Evolutionary conservation across 2,888 invertebrate genomes (phyloP).

Genomic region (Cetonia aurata): DNA sequence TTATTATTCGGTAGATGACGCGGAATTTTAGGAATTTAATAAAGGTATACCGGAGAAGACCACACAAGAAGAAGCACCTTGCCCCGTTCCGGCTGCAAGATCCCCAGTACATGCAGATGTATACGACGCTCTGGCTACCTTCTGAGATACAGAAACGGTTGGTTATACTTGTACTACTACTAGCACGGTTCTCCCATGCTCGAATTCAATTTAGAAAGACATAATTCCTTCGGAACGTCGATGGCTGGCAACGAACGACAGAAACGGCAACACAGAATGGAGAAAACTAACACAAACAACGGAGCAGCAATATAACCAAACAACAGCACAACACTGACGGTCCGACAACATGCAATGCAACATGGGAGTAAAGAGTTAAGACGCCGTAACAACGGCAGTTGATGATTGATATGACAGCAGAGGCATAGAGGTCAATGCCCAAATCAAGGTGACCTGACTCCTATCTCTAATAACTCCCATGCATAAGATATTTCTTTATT

Average conservation of each 20-base stretch:
- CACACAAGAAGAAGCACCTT: constrained; percentile 25
- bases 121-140: constrained; percentile 14
- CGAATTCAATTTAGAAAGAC: constrained; percentile 32
- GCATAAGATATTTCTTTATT: constrained; percentile 39
- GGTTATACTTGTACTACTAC: neutral
- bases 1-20: constrained; percentile 24
- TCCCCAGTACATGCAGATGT: constrained; percentile 3
- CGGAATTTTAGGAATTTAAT: constrained; percentile 35
- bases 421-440: constrained; percentile 55
- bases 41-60: constrained; percentile 18
- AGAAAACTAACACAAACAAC: constrained; percentile 30
- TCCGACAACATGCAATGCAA: constrained; percentile 14
- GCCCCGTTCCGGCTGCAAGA: constrained; percentile 9
- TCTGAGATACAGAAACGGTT: constrained; percentile 19
- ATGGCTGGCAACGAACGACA: neutral
- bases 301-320: constrained; percentile 11
- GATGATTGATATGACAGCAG: constrained; percentile 56
- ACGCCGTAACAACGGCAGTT: constrained; percentile 41
- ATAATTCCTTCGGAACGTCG: constrained; percentile 30
- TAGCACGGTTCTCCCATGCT: constrained; percentile 11
- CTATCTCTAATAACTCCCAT: constrained; percentile 44
- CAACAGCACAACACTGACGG: neutral
- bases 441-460: constrained; percentile 51
- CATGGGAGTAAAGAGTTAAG: constrained; percentile 6
- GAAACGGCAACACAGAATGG: constrained; percentile 39